Conservation (phyloP, 1,140 invertebrate species). For the Lordiphosa mommai region DNA sequence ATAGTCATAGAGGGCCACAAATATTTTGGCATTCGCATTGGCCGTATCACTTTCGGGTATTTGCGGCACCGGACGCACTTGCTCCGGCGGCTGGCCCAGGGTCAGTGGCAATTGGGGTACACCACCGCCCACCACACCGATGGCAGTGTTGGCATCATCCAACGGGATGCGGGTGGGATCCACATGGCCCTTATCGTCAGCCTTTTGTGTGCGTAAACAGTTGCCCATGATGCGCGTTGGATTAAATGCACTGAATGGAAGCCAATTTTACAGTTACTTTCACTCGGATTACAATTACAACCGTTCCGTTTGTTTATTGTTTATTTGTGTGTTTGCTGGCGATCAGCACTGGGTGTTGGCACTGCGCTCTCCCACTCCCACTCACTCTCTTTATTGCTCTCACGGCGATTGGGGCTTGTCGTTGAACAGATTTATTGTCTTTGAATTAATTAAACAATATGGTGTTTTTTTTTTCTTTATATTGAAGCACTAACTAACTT, state of each 20-base stretch:
- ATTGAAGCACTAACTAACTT: conserved; percentile 52
- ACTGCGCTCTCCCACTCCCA: conserved; percentile 43
- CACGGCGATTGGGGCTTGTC: too few species aligned
- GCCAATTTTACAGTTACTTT: conserved; percentile 61
- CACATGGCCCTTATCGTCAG: conserved; percentile 62
- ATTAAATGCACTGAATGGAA: conserved; percentile 73
- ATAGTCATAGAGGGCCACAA: conserved; percentile 99
- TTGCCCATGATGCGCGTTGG: conserved; percentile 72
- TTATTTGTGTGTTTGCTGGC: conserved; percentile 54
- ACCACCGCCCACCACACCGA: conserved; percentile 53
- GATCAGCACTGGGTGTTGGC: conserved; percentile 71
- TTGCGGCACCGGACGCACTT: conserved; percentile 79
- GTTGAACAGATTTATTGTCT: conserved; percentile 17
- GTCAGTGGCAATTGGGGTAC: conserved; percentile 63
- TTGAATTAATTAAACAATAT: conserved; percentile 38
- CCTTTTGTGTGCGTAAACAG: conserved; percentile 76
- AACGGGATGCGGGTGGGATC: conserved; percentile 49
- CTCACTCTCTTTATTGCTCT: conserved; percentile 12
- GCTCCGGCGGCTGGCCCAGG: conserved; percentile 70
- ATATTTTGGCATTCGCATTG: conserved; percentile 89
- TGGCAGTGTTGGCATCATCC: conserved; percentile 55
- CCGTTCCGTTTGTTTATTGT: conserved; percentile 60
- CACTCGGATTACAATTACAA: conserved; percentile 54
- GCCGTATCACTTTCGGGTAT: conserved; percentile 84
- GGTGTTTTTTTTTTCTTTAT: conserved; percentile 31